phyloP scores from a whole-genome alignment of 1,140 invertebrate species.

The Drosophila orosa region DNA sequence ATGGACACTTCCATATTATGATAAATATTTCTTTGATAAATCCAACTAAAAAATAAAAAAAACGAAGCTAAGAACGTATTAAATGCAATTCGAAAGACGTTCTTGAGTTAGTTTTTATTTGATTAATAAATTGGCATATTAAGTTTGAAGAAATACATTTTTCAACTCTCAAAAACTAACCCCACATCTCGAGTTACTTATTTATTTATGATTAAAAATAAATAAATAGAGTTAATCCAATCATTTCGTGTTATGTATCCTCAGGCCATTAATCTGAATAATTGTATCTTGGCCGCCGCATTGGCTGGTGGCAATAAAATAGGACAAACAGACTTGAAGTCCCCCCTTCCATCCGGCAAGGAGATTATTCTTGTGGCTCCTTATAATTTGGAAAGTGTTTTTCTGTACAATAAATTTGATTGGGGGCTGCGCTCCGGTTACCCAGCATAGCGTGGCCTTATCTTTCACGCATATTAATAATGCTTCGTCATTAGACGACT shows the following conservation, averaged over 20 bases:
- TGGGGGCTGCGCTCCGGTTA: constrained; percentile 15
- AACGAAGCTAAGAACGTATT: neutral
- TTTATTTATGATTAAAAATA: neutral
- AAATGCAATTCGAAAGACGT: neutral
- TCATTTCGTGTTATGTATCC: neutral
- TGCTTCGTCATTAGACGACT: constrained; percentile 67
- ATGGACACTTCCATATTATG: no score
- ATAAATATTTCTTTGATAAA: no score
- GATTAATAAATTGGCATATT: neutral
- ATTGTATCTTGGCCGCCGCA: constrained; percentile 1
- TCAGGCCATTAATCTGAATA: constrained; percentile 3
- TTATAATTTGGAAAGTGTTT: constrained; percentile 14
- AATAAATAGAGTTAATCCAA: neutral
- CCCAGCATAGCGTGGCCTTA: constrained; percentile 36
- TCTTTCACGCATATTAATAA: constrained; percentile 79
- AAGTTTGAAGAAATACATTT: neutral
- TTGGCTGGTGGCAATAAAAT: constrained; percentile 10
- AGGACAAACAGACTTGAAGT: neutral
- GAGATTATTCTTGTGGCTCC: constrained; percentile 8
- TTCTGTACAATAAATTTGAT: constrained; percentile 49
- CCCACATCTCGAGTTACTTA: neutral
- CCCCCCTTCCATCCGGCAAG: neutral
- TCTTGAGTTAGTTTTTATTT: neutral
- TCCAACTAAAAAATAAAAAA: no score
- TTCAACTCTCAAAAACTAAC: no score